Evolutionary conservation across 1,140 invertebrate genomes (phyloP), one percentile per base, ranked within the genome.

Genomic region (Ips nitidus): DNA sequence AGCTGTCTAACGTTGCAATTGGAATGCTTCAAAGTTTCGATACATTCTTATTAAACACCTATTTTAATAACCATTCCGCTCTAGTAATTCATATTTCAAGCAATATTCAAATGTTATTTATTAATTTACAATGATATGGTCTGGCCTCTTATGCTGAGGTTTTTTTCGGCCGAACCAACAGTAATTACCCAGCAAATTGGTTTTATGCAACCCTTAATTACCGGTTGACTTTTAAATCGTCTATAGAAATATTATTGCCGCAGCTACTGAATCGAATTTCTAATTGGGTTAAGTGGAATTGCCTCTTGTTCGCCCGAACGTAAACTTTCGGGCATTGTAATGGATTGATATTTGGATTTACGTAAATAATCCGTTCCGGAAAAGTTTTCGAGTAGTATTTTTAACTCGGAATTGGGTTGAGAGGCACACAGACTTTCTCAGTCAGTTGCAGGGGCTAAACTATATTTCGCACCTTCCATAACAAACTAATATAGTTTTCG

Each of bases 251-350:
- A 59, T 59, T 59, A 36, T 50, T 50, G 45, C 45, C 22, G 22
- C 22, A 22, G 53, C 57, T 59, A 59, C 57, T 59, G 57, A 41
- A 59, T 59, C 57, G 38, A 59, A 59, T 59, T 59, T 59, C 41
- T 40, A 59, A 59, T 59, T 59, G 57, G 57, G 57, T 59, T 59
- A 59, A n/a, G 57, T 42, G 6, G 57, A 59, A 59, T 59, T 59
- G 41, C 57, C 57, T 59, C 38, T 59, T 59, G 57, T 59, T 42
- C 37, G 57, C 8, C 41, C 4, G n/a, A 59, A 59, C 41, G 57
- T 59, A 59, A 59, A 59, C 57, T 42, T 59, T 59, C 38, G n/a
- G 41, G 7, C 22, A 37, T 36, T 4, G n/a, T 59, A 59, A 59
- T 59, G 57, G 57, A 59, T 59, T 41, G 57, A 59, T 59, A 59